These are phyloP conservation scores for Steatornis caripensis DNA, from an alignment of 2,113 vertebrate species.

Conservation along the genomic window DNA sequence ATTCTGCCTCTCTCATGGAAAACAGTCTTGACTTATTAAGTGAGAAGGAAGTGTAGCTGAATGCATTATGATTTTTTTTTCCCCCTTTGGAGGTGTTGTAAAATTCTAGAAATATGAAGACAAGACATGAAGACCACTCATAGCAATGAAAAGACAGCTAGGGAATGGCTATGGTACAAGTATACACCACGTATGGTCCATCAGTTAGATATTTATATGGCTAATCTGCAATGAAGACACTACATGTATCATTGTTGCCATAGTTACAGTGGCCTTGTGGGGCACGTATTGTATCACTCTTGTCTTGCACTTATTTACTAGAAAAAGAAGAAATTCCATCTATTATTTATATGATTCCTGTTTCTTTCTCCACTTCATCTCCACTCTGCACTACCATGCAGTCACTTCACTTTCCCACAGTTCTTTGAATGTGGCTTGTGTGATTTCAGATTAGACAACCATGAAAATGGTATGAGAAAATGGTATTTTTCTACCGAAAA, in stretches of 20 bases:
- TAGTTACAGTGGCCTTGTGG: slow-evolving; percentile 58
- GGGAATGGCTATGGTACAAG: neutral
- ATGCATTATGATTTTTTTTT: neutral
- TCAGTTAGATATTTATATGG: neutral
- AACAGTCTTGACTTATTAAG: neutral
- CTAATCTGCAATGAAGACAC: neutral
- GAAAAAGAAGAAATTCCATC: slow-evolving; percentile 35
- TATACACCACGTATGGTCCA: neutral
- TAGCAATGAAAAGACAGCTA: neutral
- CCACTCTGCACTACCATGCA: neutral
- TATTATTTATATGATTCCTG: slow-evolving; percentile 52
- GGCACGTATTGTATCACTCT: slow-evolving; percentile 20
- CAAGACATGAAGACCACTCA: neutral
- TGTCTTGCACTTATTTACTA: slow-evolving; percentile 50
- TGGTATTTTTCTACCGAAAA: neutral
- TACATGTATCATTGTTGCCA: slow-evolving; percentile 44
- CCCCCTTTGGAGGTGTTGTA: neutral
- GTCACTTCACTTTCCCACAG: neutral
- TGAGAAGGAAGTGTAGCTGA: neutral
- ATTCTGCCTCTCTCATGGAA: neutral
- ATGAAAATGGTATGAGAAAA: neutral
- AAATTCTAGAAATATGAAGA: neutral
- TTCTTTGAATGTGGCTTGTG: neutral
- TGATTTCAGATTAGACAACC: neutral
- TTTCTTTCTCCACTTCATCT: slow-evolving; percentile 14